phyloP scores from a whole-genome alignment of 2,113 vertebrate genomes.

The Bambusicola thoracicus region DNA sequence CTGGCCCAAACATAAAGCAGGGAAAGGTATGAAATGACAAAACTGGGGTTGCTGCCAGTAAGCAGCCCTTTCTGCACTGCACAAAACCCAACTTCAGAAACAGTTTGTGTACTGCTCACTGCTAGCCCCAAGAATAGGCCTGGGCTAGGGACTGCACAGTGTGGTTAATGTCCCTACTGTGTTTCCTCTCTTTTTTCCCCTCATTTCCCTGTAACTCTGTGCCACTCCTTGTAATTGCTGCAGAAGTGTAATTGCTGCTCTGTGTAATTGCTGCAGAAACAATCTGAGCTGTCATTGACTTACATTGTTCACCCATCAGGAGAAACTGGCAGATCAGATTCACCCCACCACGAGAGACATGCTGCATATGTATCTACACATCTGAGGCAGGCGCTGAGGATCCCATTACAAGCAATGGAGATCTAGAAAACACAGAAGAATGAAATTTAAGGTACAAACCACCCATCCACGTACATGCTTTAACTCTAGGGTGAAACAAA shows the following conservation, averaged over 20 bases:
- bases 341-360: constrained; percentile 44
- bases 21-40: neutral
- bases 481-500: neutral
- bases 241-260: constrained; percentile 65
- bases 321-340: constrained; percentile 60
- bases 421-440: neutral
- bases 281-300: constrained; percentile 62
- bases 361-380: constrained; percentile 35
- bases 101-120: neutral
- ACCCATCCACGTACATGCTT: neutral
- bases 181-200: neutral
- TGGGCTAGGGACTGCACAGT: neutral
- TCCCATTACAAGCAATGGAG: neutral
- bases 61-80: neutral
- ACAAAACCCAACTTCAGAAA: neutral
- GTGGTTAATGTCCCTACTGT: neutral
- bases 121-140: neutral
- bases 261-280: constrained; percentile 59
- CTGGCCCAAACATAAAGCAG: neutral
- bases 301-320: constrained; percentile 57
- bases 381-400: neutral
- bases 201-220: constrained; percentile 20
- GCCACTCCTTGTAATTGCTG: constrained; percentile 58
- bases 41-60: neutral
- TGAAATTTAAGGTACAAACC: neutral